Conservation (phyloP, 2,888 invertebrate genomes). For the Latrodectus hesperus region DNA sequence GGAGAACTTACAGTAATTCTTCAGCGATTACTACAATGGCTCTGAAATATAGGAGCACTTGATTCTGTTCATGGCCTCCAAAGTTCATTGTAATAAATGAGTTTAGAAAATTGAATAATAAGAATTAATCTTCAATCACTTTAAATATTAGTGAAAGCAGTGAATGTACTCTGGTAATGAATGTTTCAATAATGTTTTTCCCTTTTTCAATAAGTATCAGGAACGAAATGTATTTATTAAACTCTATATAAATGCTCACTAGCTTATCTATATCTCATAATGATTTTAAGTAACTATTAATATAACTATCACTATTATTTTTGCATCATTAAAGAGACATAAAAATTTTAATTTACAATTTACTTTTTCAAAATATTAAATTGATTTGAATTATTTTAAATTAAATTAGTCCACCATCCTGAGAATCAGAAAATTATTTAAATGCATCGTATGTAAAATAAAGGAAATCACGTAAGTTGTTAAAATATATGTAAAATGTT, state of each 20-base stretch:
- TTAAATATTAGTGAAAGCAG: constrained; percentile 28
- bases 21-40: constrained; percentile 56
- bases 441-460: too few species aligned
- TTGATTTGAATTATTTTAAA: too few species aligned
- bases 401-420: too few species aligned
- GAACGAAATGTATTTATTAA: not conserved
- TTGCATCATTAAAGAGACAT: not conserved
- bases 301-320: not conserved
- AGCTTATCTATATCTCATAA: not conserved
- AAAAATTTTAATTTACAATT: too few species aligned
- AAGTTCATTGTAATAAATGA: constrained; percentile 8
- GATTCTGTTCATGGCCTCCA: constrained; percentile 12
- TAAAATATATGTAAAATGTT: too few species aligned
- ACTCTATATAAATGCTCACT: not conserved
- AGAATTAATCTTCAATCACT: constrained; percentile 44
- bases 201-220: not conserved
- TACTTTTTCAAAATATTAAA: too few species aligned
- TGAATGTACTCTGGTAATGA: constrained; percentile 7
- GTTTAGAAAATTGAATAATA: constrained; percentile 12
- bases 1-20: constrained; percentile 51
- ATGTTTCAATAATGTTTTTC: not conserved
- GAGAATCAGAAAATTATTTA: too few species aligned
- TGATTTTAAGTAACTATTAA: not conserved
- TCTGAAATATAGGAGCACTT: constrained; percentile 18
- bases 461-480: too few species aligned